Percentiles rank a stretch among this genome's conserved stretches.
phyloP scores from a whole-genome alignment of 35 echinoderm and acorn worm genomes.

The Lytechinus variegatus region DNA sequence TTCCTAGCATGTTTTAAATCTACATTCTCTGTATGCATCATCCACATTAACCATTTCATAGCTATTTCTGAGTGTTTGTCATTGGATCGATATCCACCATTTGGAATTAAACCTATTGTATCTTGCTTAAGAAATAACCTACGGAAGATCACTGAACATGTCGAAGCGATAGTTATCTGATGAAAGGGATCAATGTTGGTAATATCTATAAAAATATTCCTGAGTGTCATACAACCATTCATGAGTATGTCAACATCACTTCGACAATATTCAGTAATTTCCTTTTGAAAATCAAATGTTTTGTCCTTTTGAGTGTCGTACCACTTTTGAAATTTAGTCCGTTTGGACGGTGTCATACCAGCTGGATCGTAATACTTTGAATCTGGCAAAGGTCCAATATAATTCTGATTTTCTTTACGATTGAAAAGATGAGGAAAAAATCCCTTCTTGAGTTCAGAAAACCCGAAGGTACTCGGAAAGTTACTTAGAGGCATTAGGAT shows the following conservation, averaged over 20 bases:
- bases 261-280: conserved; percentile 63
- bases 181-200: conserved; percentile 70
- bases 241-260: conserved; percentile 75
- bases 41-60: conserved; percentile 60
- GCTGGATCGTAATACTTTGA: conserved; percentile 42
- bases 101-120: conserved; percentile 66
- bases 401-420: conserved; percentile 48
- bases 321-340: conserved; percentile 51
- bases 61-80: conserved; percentile 42
- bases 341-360: conserved; percentile 54
- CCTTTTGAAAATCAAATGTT: conserved; percentile 54
- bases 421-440: conserved; percentile 75
- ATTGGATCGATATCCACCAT: neutral
- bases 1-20: conserved; percentile 70
- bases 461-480: conserved; percentile 64
- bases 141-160: conserved; percentile 60
- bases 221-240: conserved; percentile 58
- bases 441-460: conserved; percentile 66
- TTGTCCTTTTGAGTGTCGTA: conserved; percentile 54
- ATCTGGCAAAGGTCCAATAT: conserved; percentile 58
- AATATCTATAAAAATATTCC: conserved; percentile 75
- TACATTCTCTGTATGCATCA: conserved; percentile 9
- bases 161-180: conserved; percentile 70
- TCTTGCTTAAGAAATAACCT: conserved; percentile 57
- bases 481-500: conserved; percentile 67